Evolutionary conservation across 2,888 invertebrate species (phyloP), one percentile per base, ranked within the genome.

Genomic region (Chrysodeixis includens): DNA sequence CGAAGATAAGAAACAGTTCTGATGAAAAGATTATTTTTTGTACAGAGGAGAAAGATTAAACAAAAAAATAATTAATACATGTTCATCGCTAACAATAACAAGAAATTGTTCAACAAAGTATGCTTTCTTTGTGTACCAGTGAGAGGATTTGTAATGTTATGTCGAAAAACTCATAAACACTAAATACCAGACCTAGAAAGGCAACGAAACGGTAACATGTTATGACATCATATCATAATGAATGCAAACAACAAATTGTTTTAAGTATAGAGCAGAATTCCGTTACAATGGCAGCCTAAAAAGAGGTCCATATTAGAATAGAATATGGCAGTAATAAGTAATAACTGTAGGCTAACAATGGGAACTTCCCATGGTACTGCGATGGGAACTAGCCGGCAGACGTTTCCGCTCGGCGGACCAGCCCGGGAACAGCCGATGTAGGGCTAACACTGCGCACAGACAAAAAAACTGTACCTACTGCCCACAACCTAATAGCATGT

Each of bases 291-390:
- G 54, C 22, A 16, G 49, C 59, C 5, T 54, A 20, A 46, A 64
- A 64, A 40, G 0, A 55, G 32, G 51, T 54, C 35, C 26, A 54
- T 58, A 60, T 30, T 35, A 56, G 30, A 60, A 61, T 64, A 61
- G 55, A 56, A 53, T 61, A 65, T 66, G 46, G 58, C 59, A 35
- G 40, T n/a, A 40, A 40, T 40, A 40, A 40, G 40, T 51, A 20
- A 46, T 76, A 79, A 72, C 76, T 72, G 76, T 70, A 63, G 55
- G 53, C n/a, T 6, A 14, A 80, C 81, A 82, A 78, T 76, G 58
- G 62, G 54, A 26, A 54, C 69, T 49, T 80, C 80, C 63, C 82
- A 72, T 78, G 72, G 66, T 35, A 65, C 18, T 44, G 55, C 56
- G 62, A 74, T 78, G 78, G 66, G 80, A 79, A 82, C 62, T 62